Conservation (phyloP, 2,113 vertebrate genomes). For the Xiphorhynchus elegans region DNA sequence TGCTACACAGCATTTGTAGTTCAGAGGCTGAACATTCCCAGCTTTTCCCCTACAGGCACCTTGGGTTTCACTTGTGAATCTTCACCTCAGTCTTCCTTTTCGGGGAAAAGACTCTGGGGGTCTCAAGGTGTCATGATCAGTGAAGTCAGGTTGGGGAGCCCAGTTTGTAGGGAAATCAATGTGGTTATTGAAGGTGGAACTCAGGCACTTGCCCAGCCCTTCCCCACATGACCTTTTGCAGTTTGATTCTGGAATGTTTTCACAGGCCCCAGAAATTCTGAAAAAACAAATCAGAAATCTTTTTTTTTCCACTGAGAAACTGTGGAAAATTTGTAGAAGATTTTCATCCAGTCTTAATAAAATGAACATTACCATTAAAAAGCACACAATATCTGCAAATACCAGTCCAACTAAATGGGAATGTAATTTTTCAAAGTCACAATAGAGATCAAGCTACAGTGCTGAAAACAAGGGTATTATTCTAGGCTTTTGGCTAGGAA, state of each 20-base stretch:
- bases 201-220: neutral
- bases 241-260: neutral
- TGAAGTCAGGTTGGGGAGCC: neutral
- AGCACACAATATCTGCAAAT: neutral
- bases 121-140: neutral
- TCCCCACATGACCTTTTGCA: neutral
- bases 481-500: neutral
- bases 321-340: accelerated
- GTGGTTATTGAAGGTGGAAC: neutral
- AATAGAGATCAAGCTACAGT: neutral
- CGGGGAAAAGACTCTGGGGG: neutral
- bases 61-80: neutral
- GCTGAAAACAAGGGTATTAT: neutral
- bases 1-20: neutral
- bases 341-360: neutral
- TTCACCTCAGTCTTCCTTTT: neutral
- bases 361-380: neutral
- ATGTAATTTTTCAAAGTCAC: neutral
- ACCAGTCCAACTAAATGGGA: neutral
- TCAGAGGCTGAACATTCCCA: neutral
- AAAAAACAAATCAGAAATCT: neutral
- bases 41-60: neutral
- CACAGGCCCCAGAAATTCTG: neutral
- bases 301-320: neutral
- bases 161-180: neutral